Percentiles rank a stretch among this genome's conserved stretches.
Evolutionary conservation across 2,888 invertebrate species (phyloP).

Genomic region (Therioaphis trifolii): DNA sequence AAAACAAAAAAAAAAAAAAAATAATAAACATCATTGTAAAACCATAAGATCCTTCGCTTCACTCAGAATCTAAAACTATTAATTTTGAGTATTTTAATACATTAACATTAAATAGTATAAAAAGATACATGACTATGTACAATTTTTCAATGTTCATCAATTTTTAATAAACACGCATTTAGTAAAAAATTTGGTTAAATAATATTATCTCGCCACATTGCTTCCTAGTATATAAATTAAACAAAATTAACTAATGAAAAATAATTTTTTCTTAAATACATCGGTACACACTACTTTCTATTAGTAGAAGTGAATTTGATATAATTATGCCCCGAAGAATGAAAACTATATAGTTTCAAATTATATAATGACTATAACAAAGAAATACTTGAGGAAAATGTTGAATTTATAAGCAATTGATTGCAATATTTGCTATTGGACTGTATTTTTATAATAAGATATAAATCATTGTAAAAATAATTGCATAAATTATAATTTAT

Average conservation of each 20-base stretch:
- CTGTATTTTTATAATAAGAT: not conserved
- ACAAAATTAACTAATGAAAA: not conserved
- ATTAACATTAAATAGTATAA: no score
- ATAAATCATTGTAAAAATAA: no score
- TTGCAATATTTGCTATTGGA: no score
- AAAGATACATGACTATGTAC: not conserved
- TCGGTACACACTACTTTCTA: not conserved
- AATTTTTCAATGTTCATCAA: not conserved
- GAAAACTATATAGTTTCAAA: conserved; percentile 27
- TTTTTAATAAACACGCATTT: not conserved
- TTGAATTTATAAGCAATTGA: conserved; percentile 22
- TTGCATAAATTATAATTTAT: not conserved
- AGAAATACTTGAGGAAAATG: not conserved
- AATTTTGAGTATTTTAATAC: no score
- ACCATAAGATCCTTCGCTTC: no score
- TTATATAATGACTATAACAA: conserved; percentile 28
- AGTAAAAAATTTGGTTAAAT: not conserved
- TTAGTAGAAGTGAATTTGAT: conserved; percentile 1
- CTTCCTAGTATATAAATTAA: conserved; percentile 4
- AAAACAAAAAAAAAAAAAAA: no score
- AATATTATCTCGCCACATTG: not conserved
- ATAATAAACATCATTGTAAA: no score
- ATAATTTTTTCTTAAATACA: conserved; percentile 1
- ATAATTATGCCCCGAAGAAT: conserved; percentile 34
- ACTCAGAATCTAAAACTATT: no score